Evolutionary conservation across 2,113 vertebrate genomes (phyloP), one percentile per base, ranked within the genome.

Genomic region (Oryctolagus cuniculus): DNA sequence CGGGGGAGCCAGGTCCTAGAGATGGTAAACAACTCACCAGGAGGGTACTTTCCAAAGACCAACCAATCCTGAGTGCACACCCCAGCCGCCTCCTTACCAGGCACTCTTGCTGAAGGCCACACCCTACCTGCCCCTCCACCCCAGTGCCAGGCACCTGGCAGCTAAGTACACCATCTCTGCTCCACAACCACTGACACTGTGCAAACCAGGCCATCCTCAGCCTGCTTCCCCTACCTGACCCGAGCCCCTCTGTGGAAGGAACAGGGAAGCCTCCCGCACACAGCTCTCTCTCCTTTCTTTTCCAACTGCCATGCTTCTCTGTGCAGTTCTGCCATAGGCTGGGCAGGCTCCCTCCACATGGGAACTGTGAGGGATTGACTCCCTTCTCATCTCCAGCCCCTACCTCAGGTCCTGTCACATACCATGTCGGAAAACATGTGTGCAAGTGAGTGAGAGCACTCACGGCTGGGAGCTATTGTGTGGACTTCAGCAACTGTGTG

Each of bases 391-490:
- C 27, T 88, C 36, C 69, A 87, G 21, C 31, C 27, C n/a, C 0
- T 9, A 36, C 3, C 66, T 66, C 9, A 29, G 19, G 19, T 49
- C 31, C 36, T 53, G 16, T 24, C 24, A 44, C 16, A 44, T 13
- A 0, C 19, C n/a, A 2, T 10, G 22, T 55, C 70, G n/a, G 44
- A 13, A 93, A 67, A 53, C 16, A 31, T 49, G 49, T 0, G 2
- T n/a, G 44, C 29, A 80, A 51, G 38, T 38, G 38, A 38, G 63
- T 6, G 44, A 91, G 63, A 67, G 17, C 38, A 36, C 5, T 5
- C 1, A 1, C 44, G 25, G 67, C 44, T 11, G 29, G 49, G 34
- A 79, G 69, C 19, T 1, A 17, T 0, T 3, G 1, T 0, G 10
- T 2, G 3, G 51, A 44, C 38, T 38, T 38, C 38, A 38, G 38